Percentiles rank a stretch among this genome's conserved stretches.
Evolutionary conservation across 2,113 vertebrate genomes (phyloP).

Genomic region (Cephalopterus ornatus): DNA sequence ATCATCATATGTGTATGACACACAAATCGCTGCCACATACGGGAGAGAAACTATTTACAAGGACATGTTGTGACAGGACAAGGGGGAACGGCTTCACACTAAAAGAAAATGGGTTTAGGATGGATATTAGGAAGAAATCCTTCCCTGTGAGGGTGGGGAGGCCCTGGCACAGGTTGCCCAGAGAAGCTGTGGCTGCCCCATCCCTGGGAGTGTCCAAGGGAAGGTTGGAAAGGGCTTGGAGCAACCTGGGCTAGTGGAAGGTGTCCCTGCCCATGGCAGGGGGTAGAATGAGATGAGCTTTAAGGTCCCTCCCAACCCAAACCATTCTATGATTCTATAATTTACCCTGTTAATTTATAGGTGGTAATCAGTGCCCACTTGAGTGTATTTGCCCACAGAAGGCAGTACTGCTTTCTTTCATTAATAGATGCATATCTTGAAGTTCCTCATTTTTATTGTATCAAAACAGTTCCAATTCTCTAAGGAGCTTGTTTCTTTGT

Average conservation of each 20-base stretch:
- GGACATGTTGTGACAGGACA: background rate
- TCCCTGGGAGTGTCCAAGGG: background rate
- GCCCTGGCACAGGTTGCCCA: background rate
- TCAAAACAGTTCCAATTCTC: background rate
- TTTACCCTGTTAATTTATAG: background rate
- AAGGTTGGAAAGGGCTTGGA: rapidly evolving
- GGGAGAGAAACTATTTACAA: background rate
- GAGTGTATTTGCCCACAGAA: background rate
- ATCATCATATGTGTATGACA: background rate
- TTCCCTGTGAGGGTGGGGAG: rapidly evolving
- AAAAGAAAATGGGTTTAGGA: background rate
- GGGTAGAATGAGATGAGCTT: background rate
- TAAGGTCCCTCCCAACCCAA: background rate
- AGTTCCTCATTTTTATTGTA: background rate
- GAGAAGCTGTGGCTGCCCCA: background rate
- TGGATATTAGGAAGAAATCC: background rate
- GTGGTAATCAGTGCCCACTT: background rate
- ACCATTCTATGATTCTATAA: background rate
- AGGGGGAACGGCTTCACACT: background rate
- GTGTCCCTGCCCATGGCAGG: background rate
- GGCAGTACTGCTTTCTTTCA: background rate
- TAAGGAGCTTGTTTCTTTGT: background rate
- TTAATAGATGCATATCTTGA: background rate
- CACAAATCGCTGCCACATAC: background rate
- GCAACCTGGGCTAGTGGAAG: background rate